Evolutionary conservation across 2,888 invertebrate species (phyloP), one percentile per base, ranked within the genome.

Genomic region (Parnassius glacialis): DNA sequence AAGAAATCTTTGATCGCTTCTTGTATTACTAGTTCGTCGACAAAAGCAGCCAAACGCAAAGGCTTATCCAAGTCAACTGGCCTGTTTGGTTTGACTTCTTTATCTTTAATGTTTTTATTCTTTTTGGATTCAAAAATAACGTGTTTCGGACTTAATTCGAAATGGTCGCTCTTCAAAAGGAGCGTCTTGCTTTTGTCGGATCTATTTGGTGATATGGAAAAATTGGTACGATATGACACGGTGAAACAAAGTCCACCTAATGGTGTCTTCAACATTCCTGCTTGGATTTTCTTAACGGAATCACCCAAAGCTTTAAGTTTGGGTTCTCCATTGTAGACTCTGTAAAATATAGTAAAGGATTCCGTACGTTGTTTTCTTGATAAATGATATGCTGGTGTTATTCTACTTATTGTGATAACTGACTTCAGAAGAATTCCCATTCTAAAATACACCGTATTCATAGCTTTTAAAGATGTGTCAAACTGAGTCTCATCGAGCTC

Each of bases 361-460:
- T 98, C 98, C 0, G 96, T 94, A 52, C 96, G 95, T 84, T 98
- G 98, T 66, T 96, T 93, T 59, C 97, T 93, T 10, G 98, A 97
- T 56, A 98, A 85, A 85, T 97, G 97, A 83, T 98, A 99, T 41
- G 98, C 97, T 2, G 98, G 98, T 16, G 97, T 97, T 62, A 97
- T 96, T 84, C 99, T 94, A 9, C 98, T 97, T 1, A 98, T 95
- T 9, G 97, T 95, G 52, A 98, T 94, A 50, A 98, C 91, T 0
- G 98, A 98, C 80, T 98, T 98, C 13, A 99, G 87, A 69, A 99
- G 92, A 64, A 97, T 95, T 51, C 97, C 96, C 97, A 99, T 97
- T 76, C 98, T 94, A 81, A 97, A 98, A 83, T 99, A 99, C 0
- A 98, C 95, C 1, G 95, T 95, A 72, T 96, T 95, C 74, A 95